Percentiles rank a stretch among this genome's conserved stretches.
Evolutionary conservation across 2,797 vertebrate genomes (phyloP).

Genomic region (Halcyon leucocephala): DNA sequence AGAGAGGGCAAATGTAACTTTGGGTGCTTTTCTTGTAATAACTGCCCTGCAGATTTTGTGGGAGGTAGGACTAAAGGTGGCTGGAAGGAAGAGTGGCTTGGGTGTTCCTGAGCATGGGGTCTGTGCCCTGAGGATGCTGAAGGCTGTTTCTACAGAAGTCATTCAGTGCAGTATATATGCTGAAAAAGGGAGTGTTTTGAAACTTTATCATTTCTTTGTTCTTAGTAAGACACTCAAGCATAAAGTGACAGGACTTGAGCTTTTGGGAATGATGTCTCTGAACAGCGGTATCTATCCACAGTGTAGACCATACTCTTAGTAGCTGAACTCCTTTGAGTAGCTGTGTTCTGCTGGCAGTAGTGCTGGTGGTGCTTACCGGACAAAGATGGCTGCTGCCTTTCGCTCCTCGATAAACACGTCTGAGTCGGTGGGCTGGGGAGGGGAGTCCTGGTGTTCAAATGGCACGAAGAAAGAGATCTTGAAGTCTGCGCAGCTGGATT

Average conservation of each 20-base stretch:
- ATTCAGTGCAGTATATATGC: rapidly evolving
- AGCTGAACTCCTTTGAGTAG: neutral
- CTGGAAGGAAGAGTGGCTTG: neutral
- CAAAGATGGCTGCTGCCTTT: constrained; percentile 81
- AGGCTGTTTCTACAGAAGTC: neutral
- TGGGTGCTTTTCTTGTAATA: neutral
- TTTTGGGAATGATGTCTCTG: neutral
- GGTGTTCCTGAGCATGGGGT: neutral
- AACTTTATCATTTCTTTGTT: neutral
- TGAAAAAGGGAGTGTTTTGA: rapidly evolving
- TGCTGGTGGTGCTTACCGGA: constrained; percentile 76
- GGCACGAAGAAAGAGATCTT: constrained; percentile 87
- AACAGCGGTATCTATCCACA: rapidly evolving
- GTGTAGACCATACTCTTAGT: too few species aligned
- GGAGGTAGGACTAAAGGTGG: neutral
- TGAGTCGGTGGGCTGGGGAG: constrained; percentile 76
- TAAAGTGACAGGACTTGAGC: neutral
- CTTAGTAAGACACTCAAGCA: neutral
- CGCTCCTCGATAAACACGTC: constrained; percentile 82
- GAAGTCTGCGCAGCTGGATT: constrained; percentile 81
- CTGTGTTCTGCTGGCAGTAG: rapidly evolving
- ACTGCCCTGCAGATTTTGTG: neutral
- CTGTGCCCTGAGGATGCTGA: rapidly evolving
- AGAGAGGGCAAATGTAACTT: neutral
- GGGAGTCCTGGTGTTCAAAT: constrained; percentile 80